phyloP scores from a whole-genome alignment of 2,888 invertebrate species.

The Cantharis nigra region DNA sequence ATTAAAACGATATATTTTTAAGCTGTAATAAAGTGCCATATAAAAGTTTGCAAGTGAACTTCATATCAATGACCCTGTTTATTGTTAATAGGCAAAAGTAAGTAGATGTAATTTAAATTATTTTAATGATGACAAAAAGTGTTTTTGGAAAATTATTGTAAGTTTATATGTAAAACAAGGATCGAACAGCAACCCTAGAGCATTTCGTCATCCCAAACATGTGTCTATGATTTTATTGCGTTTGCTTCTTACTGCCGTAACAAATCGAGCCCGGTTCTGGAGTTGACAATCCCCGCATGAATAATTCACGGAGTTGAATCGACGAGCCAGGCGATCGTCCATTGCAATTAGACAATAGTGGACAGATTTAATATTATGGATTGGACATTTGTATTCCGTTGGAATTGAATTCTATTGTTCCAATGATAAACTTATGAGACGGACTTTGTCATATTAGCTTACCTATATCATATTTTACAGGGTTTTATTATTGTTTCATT shows the following conservation, averaged over 20 bases:
- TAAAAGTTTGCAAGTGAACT: background rate
- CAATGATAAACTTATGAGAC: slow-evolving; percentile 50
- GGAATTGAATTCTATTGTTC: slow-evolving; percentile 52
- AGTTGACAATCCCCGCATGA: slow-evolving; percentile 44
- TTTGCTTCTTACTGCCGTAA: slow-evolving; percentile 38
- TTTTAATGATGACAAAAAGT: background rate
- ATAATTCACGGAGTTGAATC: slow-evolving; percentile 44
- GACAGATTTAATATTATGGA: slow-evolving; percentile 54
- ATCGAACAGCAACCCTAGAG: slow-evolving; percentile 3
- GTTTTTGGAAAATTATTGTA: background rate
- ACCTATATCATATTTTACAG: slow-evolving; percentile 44
- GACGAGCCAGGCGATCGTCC: slow-evolving; percentile 48
- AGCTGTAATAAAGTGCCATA: no score
- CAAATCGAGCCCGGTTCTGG: slow-evolving; percentile 44
- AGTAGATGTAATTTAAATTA: background rate
- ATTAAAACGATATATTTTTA: no score
- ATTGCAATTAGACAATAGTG: slow-evolving; percentile 53
- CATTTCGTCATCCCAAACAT: slow-evolving; percentile 42
- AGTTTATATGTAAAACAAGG: background rate
- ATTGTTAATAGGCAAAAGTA: no score
- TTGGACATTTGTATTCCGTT: slow-evolving; percentile 51
- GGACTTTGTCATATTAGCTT: slow-evolving; percentile 51
- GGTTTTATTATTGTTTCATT: slow-evolving; percentile 27
- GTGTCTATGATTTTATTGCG: slow-evolving; percentile 43
- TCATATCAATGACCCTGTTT: background rate